These are phyloP conservation scores for Meles meles DNA, from an alignment of 2,113 vertebrate species.

Conservation along the genomic window DNA sequence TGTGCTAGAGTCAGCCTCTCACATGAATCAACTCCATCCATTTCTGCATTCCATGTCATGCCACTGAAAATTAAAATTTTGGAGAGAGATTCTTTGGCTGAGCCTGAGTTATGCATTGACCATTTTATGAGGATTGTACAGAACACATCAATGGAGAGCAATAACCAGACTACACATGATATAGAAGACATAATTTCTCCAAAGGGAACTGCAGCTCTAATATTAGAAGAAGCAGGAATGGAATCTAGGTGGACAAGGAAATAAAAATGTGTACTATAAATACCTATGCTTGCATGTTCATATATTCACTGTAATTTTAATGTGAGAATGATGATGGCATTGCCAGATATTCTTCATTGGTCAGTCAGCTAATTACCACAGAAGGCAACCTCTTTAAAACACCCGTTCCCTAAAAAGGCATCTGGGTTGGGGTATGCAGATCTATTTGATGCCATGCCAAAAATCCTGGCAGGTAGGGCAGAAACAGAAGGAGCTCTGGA, in stretches of 20 bases:
- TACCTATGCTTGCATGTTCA: background rate
- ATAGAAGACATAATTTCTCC: background rate
- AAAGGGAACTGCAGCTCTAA: background rate
- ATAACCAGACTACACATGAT: background rate
- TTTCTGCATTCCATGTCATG: background rate
- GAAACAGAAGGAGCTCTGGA: background rate
- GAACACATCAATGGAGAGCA: background rate
- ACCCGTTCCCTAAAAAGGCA: background rate
- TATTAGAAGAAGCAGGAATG: background rate
- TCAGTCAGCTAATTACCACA: slow-evolving; percentile 24
- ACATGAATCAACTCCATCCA: background rate
- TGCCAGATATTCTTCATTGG: background rate
- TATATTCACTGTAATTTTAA: background rate
- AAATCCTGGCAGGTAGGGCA: background rate
- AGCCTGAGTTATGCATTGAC: background rate
- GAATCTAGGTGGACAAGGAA: background rate
- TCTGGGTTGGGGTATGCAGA: background rate
- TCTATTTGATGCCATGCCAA: slow-evolving; percentile 4
- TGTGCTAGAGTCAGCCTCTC: background rate
- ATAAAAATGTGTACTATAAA: background rate
- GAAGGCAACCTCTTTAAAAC: slow-evolving; percentile 18
- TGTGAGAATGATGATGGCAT: background rate
- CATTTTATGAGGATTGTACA: background rate
- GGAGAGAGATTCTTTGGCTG: background rate
- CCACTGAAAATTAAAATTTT: background rate